A percentile compares a stretch with the other conserved stretches of the same genome.
Evolutionary conservation across 2,797 vertebrate genomes (phyloP).

Genomic region (Anguilla anguilla): DNA sequence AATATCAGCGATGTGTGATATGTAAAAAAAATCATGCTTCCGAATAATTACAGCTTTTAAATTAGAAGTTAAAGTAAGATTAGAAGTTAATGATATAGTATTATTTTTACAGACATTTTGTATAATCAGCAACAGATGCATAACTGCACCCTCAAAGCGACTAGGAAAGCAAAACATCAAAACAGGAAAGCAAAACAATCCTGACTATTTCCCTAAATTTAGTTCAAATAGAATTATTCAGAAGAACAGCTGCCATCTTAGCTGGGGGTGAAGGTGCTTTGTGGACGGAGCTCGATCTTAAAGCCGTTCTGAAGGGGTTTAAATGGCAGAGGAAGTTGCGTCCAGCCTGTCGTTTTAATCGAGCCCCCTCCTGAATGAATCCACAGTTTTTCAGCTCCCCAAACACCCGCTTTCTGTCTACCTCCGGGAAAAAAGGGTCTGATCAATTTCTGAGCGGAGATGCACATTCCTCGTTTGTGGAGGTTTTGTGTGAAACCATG

Average conservation of each 20-base stretch:
- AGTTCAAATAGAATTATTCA: constrained; percentile 22
- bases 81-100: neutral
- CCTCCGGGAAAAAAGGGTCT: constrained; percentile 9
- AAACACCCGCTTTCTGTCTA: constrained; percentile 23
- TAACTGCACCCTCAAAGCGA: neutral
- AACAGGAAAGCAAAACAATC: constrained; percentile 12
- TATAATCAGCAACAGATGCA: neutral
- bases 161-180: neutral
- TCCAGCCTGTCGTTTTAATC: constrained; percentile 31
- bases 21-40: neutral
- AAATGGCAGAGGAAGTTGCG: constrained; percentile 23
- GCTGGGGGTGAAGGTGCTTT: constrained; percentile 15
- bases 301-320: constrained; percentile 25
- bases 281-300: constrained; percentile 18
- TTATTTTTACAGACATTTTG: neutral
- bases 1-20: neutral
- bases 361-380: constrained; percentile 8
- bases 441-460: constrained; percentile 27
- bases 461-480: constrained; percentile 23
- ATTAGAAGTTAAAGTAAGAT: neutral
- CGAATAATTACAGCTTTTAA: neutral
- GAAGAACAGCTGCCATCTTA: constrained; percentile 13
- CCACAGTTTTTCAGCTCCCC: constrained; percentile 18
- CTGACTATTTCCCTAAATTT: constrained; percentile 18
- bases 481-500: constrained; percentile 34